phyloP scores from a whole-genome alignment of 2,888 invertebrate genomes.

The Maniola hyperantus region DNA sequence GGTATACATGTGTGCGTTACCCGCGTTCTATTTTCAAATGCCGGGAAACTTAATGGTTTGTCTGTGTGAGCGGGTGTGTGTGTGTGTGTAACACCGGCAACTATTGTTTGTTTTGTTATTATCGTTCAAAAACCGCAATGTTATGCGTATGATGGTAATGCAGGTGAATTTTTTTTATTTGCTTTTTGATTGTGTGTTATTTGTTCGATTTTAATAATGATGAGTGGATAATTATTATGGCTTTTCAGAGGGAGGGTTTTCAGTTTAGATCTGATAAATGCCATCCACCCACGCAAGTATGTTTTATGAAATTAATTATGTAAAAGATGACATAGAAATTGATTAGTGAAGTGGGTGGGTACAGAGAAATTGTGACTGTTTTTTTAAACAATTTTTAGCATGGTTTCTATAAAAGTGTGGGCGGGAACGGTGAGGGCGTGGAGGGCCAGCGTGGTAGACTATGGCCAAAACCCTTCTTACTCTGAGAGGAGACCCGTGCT shows the following conservation, averaged over 20 bases:
- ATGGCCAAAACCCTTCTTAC: too few species aligned
- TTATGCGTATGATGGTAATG: constrained; percentile 22
- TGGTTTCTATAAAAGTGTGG: too few species aligned
- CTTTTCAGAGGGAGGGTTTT: not conserved
- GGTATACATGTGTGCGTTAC: constrained; percentile 52
- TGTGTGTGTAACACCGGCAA: constrained; percentile 59
- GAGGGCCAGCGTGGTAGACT: too few species aligned
- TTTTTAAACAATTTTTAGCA: too few species aligned
- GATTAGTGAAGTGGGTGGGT: not conserved
- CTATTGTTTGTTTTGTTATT: constrained; percentile 75
- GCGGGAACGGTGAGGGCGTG: too few species aligned
- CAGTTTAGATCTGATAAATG: not conserved
- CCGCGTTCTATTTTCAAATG: constrained; percentile 67
- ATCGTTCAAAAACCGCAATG: constrained; percentile 53
- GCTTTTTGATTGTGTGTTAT: constrained; percentile 21
- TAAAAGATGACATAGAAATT: not conserved
- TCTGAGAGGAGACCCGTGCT: too few species aligned
- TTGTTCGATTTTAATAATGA: constrained; percentile 5
- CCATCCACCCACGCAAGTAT: not conserved
- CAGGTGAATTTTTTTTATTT: constrained; percentile 17
- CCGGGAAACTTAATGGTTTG: constrained; percentile 70
- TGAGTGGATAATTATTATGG: not conserved
- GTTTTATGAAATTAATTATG: not conserved
- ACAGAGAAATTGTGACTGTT: too few species aligned
- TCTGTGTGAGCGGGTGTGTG: constrained; percentile 61